Conservation (phyloP, 2,797 vertebrate species). For the Danio choprae region DNA sequence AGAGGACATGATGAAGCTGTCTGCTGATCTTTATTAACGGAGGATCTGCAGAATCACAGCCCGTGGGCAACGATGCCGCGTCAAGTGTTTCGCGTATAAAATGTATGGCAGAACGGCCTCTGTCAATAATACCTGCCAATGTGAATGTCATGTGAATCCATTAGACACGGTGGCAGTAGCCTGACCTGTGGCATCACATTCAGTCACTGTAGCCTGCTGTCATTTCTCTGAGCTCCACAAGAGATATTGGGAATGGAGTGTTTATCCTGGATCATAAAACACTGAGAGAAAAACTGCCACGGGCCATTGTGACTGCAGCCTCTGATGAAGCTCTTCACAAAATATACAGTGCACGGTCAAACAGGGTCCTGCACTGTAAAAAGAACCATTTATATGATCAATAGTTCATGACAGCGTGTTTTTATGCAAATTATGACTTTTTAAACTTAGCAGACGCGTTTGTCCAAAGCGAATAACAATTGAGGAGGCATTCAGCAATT, state of each 20-base stretch:
- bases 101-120: slow-evolving; percentile 50
- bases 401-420: too few species aligned
- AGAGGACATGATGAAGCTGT: slow-evolving; percentile 43
- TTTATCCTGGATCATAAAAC: slow-evolving; percentile 47
- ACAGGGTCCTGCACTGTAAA: not conserved
- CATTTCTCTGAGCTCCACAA: slow-evolving; percentile 43
- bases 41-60: slow-evolving; percentile 42
- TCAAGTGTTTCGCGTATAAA: slow-evolving; percentile 54
- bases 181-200: slow-evolving; percentile 52
- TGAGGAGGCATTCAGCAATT: too few species aligned
- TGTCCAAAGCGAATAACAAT: too few species aligned
- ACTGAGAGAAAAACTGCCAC: slow-evolving; percentile 29
- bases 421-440: too few species aligned
- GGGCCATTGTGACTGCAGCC: slow-evolving; percentile 27
- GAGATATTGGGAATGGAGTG: slow-evolving; percentile 40
- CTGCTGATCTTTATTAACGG: slow-evolving; percentile 43
- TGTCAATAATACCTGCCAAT: slow-evolving; percentile 60
- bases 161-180: slow-evolving; percentile 45
- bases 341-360: not conserved
- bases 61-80: slow-evolving; percentile 50
- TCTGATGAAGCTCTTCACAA: slow-evolving; percentile 26
- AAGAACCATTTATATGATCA: too few species aligned
- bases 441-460: too few species aligned
- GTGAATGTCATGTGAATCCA: slow-evolving; percentile 54
- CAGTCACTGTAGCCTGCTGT: slow-evolving; percentile 46